A percentile compares a stretch with the other conserved stretches of the same genome.
These are phyloP conservation scores for Lynx canadensis DNA, from an alignment of 2,113 vertebrate species.

Conservation along the genomic window DNA sequence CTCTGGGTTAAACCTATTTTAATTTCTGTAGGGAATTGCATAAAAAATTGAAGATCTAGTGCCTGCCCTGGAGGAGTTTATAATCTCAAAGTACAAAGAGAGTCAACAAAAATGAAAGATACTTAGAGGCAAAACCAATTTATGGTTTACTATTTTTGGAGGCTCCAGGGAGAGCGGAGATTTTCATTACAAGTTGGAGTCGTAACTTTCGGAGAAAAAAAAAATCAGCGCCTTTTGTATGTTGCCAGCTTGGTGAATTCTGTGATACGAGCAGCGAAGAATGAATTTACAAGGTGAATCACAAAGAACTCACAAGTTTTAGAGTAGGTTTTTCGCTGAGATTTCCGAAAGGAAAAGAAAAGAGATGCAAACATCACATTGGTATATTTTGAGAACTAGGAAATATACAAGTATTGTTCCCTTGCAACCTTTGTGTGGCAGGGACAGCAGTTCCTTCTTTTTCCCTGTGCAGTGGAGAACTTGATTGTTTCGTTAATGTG, in stretches of 20 bases:
- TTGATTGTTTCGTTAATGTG: constrained; percentile 48
- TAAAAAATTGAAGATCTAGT: constrained; percentile 39
- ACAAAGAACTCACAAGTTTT: not conserved
- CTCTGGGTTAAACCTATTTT: not conserved
- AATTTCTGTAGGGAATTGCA: constrained; percentile 30
- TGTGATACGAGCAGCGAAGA: constrained; percentile 26
- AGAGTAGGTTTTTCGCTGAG: not conserved
- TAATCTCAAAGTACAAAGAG: constrained; percentile 56
- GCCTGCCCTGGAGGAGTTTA: constrained; percentile 68
- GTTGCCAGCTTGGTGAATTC: constrained; percentile 50
- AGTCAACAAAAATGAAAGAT: constrained; percentile 56
- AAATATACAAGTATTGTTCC: not conserved
- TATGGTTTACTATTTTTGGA: constrained; percentile 53
- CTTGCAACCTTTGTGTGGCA: constrained; percentile 32
- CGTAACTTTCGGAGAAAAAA: constrained; percentile 60
- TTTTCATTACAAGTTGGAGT: constrained; percentile 43
- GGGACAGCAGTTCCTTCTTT: not conserved
- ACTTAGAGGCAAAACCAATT: constrained; percentile 43
- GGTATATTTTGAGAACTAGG: constrained; percentile 12
- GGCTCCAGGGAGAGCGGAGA: constrained; percentile 30
- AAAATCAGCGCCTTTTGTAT: constrained; percentile 62
- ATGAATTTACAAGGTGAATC: constrained; percentile 27
- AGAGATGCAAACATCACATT: not conserved
- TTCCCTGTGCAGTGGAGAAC: constrained; percentile 37
- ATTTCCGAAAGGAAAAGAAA: constrained; percentile 52